These are phyloP conservation scores for Scatophagus argus DNA, from an alignment of 2,113 vertebrate species.

Conservation along the genomic window DNA sequence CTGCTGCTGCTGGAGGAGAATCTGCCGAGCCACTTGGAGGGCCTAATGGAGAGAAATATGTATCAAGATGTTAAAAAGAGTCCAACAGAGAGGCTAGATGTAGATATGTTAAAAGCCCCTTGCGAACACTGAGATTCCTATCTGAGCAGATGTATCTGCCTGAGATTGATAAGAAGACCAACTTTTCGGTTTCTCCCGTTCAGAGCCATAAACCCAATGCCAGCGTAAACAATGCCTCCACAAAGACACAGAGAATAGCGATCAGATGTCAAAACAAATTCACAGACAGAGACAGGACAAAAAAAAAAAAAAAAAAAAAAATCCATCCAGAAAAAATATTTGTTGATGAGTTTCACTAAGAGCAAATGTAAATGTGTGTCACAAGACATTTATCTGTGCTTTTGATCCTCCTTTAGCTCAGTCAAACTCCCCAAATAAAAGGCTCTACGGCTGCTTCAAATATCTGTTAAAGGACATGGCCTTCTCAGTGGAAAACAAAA, in stretches of 20 bases:
- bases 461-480: constrained; percentile 92
- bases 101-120: constrained; percentile 52
- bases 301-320: neutral
- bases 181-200: constrained; percentile 48
- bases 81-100: constrained; percentile 31
- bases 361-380: constrained; percentile 56
- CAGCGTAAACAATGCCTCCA: constrained; percentile 32
- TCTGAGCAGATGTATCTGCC: constrained; percentile 55
- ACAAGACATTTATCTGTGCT: constrained; percentile 55
- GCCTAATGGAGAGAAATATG: constrained; percentile 83
- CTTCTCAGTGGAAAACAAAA: constrained; percentile 97
- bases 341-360: constrained; percentile 60
- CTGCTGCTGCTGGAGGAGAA: constrained; percentile 93
- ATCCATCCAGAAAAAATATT: constrained; percentile 61
- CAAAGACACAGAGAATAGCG: constrained; percentile 56
- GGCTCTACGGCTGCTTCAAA: constrained; percentile 88
- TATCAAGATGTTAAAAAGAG: constrained; percentile 28
- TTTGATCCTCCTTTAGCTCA: constrained; percentile 82
- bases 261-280: constrained; percentile 74
- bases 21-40: constrained; percentile 95
- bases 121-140: constrained; percentile 59
- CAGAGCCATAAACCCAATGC: constrained; percentile 19
- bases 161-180: constrained; percentile 61
- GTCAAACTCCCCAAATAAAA: constrained; percentile 86
- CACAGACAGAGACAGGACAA: constrained; percentile 29